Conservation (phyloP, 2,797 vertebrate species). For the Margarornis squamiger region DNA sequence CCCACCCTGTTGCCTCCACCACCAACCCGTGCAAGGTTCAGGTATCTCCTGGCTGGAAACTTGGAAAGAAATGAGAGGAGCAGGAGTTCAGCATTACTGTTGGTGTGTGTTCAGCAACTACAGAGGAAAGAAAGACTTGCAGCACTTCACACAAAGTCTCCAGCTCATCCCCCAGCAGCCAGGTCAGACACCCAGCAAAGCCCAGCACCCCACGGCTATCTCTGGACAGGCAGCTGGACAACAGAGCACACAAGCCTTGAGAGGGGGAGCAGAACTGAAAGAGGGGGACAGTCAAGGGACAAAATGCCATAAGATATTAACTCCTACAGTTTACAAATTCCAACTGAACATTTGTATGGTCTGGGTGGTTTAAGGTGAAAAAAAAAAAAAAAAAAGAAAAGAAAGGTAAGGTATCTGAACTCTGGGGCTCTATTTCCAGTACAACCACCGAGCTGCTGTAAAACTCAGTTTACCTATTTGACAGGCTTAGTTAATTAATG, state of each 20-base stretch:
- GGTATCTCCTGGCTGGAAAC: background rate
- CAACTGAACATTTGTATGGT: background rate
- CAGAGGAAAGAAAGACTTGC: background rate
- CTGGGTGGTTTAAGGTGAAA: fast-evolving
- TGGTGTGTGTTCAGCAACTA: fast-evolving
- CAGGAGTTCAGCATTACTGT: background rate
- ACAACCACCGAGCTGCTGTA: constrained; percentile 43
- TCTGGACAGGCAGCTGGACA: background rate
- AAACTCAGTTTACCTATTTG: constrained; percentile 74
- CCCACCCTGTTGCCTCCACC: background rate
- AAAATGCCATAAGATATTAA: background rate
- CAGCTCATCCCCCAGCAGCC: background rate
- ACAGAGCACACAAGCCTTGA: background rate
- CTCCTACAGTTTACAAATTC: background rate
- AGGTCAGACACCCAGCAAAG: background rate
- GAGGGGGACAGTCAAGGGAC: background rate
- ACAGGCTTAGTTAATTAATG: constrained; percentile 74
- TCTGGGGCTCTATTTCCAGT: constrained; percentile 48
- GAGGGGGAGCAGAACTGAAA: background rate
- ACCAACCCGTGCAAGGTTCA: fast-evolving
- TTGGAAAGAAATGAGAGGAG: background rate
- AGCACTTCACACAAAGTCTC: background rate
- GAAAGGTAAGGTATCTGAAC: background rate
- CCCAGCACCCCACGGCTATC: background rate
- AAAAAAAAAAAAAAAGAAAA: too few relatives aligned